These are phyloP conservation scores for Dolomedes plantarius DNA, from an alignment of 2,888 invertebrate species.

Conservation along the genomic window DNA sequence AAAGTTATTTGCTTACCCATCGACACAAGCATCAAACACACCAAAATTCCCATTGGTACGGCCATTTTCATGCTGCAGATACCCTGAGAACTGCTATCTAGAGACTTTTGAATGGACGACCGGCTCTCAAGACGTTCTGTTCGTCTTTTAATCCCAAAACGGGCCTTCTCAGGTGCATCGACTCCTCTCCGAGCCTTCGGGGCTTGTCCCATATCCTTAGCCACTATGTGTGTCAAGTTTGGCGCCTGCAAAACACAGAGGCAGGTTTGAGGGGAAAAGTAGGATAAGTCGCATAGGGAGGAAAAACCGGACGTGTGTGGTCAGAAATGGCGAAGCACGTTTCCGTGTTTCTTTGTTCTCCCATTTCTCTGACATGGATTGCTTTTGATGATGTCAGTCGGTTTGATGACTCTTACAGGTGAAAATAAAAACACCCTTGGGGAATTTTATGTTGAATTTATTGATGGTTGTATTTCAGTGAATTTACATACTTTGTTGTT, in stretches of 20 bases:
- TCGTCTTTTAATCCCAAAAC: conserved; percentile 60
- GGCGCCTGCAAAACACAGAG: conserved; percentile 10
- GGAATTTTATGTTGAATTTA: too few species aligned
- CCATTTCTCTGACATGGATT: background rate
- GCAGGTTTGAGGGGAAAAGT: background rate
- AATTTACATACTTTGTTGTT: too few species aligned
- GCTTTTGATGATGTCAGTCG: background rate
- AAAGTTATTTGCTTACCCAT: conserved; percentile 28
- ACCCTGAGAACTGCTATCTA: background rate
- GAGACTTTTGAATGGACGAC: background rate
- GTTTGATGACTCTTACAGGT: background rate
- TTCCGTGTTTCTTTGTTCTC: background rate
- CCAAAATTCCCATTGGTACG: background rate
- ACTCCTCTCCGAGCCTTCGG: conserved; percentile 27
- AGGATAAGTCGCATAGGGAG: conserved; percentile 14
- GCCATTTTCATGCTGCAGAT: conserved; percentile 6
- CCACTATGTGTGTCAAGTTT: conserved; percentile 63
- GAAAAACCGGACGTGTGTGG: background rate
- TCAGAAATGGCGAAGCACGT: background rate
- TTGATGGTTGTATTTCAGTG: too few species aligned
- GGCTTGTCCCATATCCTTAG: conserved; percentile 33
- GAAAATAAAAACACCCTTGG: background rate
- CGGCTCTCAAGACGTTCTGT: conserved; percentile 9
- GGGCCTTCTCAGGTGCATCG: conserved; percentile 44
- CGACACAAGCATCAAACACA: conserved; percentile 3